phyloP scores from a whole-genome alignment of 2,888 invertebrate species.

The Acleris literana region DNA sequence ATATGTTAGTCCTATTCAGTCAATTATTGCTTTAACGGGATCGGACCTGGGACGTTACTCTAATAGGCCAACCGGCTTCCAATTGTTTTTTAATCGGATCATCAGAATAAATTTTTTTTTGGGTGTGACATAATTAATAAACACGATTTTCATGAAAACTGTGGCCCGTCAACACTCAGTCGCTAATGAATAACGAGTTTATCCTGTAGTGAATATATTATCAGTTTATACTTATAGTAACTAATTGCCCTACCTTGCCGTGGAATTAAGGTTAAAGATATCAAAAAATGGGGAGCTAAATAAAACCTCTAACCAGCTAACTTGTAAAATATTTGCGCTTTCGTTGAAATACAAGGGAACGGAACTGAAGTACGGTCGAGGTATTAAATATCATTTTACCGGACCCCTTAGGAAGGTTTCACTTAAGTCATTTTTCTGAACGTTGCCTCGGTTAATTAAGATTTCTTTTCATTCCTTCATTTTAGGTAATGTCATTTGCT shows the following conservation, averaged over 20 bases:
- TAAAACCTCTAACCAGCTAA: constrained; percentile 12
- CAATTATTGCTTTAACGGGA: too few species aligned
- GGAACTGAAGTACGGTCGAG: constrained; percentile 29
- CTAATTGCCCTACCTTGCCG: constrained; percentile 7
- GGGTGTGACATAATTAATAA: too few species aligned
- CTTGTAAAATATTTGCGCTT: constrained; percentile 30
- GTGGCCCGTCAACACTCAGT: too few species aligned
- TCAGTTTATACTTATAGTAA: not conserved
- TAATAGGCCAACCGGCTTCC: too few species aligned
- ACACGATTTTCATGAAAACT: too few species aligned
- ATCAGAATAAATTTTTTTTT: too few species aligned
- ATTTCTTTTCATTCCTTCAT: constrained; percentile 35
- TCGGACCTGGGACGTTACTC: too few species aligned
- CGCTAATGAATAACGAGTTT: too few species aligned
- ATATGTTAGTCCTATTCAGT: too few species aligned
- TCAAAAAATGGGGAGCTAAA: constrained; percentile 18
- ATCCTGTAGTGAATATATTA: not conserved
- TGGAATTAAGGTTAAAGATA: constrained; percentile 15
- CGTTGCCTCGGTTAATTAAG: constrained; percentile 36
- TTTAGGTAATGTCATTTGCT: constrained; percentile 44
- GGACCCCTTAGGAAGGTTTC: constrained; percentile 34
- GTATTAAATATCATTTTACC: constrained; percentile 34
- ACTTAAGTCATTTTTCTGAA: constrained; percentile 37
- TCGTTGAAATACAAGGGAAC: constrained; percentile 23
- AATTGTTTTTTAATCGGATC: too few species aligned